Conservation (phyloP, 2,797 vertebrate genomes). For the Chrosomus eos region DNA sequence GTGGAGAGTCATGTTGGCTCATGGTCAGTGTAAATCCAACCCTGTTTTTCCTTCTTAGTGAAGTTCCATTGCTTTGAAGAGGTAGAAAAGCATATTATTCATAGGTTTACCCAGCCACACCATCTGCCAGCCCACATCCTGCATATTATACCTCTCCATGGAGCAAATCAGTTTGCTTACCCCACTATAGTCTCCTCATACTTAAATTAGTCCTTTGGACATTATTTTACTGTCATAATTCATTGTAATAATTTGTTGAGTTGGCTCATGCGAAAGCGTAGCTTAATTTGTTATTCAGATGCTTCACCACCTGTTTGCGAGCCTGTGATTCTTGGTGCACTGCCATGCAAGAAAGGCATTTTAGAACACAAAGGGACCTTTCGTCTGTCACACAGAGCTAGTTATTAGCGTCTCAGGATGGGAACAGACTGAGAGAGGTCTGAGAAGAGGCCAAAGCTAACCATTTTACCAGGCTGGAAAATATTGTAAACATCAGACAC, state of each 20-base stretch:
- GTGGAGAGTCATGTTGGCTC: conserved; percentile 47
- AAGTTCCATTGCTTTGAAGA: conserved; percentile 43
- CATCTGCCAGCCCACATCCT: conserved; percentile 58
- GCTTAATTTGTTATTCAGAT: conserved; percentile 62
- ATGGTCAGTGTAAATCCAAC: conserved; percentile 48
- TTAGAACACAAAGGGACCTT: conserved; percentile 61
- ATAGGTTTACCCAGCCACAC: conserved; percentile 51
- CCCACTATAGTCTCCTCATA: conserved; percentile 52
- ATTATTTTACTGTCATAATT: conserved; percentile 58
- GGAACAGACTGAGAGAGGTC: conserved; percentile 37
- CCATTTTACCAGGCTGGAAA: conserved; percentile 48
- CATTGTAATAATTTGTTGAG: conserved; percentile 58
- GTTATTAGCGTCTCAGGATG: conserved; percentile 45
- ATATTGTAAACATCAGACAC: conserved; percentile 44
- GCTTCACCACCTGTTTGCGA: conserved; percentile 60
- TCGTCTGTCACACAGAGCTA: conserved; percentile 55
- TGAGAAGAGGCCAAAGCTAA: conserved; percentile 39
- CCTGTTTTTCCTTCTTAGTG: conserved; percentile 45
- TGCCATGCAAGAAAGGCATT: conserved; percentile 54
- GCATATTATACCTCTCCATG: conserved; percentile 47
- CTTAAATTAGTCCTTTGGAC: conserved; percentile 55
- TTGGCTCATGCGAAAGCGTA: conserved; percentile 39
- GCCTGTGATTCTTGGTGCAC: conserved; percentile 57
- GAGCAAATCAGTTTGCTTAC: conserved; percentile 55
- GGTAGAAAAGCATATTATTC: conserved; percentile 53